Conservation (phyloP, 2,113 vertebrate species). For the Vicugna pacos region DNA sequence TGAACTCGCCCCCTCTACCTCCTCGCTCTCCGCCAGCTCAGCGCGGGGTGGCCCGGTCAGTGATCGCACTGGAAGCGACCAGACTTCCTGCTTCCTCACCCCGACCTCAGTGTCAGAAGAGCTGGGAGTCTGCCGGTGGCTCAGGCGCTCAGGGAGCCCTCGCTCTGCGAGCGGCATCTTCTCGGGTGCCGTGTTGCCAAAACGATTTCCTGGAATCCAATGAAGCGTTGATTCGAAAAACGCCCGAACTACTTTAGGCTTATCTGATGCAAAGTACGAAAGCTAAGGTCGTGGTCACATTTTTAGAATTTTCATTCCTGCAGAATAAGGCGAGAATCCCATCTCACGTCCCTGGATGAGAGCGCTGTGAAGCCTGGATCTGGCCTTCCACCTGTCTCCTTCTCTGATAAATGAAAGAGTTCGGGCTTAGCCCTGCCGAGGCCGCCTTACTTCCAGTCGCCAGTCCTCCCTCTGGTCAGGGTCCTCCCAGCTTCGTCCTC, state of each 20-base stretch:
- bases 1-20: fast-evolving
- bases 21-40: fast-evolving
- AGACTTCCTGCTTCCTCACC: fast-evolving
- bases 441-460: too few relatives aligned
- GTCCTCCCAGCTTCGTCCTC: too few relatives aligned
- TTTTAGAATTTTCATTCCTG: background rate
- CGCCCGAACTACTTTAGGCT: background rate
- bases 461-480: too few relatives aligned
- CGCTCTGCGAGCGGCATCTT: too few relatives aligned
- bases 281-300: background rate
- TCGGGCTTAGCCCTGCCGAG: fast-evolving
- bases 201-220: background rate
- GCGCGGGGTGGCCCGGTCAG: fast-evolving
- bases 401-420: background rate
- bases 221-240: background rate
- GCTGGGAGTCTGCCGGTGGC: background rate
- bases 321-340: too few relatives aligned
- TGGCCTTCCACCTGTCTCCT: background rate
- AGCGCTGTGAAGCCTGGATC: too few relatives aligned
- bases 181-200: background rate
- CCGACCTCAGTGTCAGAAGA: fast-evolving
- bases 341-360: too few relatives aligned
- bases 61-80: fast-evolving
- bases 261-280: background rate
- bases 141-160: fast-evolving